Base-by-base conservation (phyloP, 1,140 invertebrate genomes). In the Drosophila miranda region DNA sequence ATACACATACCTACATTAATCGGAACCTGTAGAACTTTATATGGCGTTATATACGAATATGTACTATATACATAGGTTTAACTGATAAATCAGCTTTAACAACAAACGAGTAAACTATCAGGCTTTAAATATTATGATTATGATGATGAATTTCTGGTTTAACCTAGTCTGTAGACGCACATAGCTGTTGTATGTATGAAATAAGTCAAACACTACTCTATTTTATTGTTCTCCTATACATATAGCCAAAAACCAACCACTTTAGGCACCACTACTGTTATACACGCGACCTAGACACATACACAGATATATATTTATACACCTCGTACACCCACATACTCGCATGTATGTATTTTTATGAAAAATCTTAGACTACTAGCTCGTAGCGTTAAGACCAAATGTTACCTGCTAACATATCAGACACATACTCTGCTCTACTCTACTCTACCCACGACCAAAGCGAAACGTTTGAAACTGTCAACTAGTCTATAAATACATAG, bases 11-110 rank as follows among this genome's bases (percentile, higher is more conserved):
- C 60, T 77, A 78, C 53, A 78, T 69, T 67, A 84, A 46, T 60
- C 43, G 38, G 30, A 67, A 71, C 60, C 62, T 69, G 61, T 76
- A 78, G 45, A 72, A 26, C 63, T 54, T 71, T 64, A 67, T 60
- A 59, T 45, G 63, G 48, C 69, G 59, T 62, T 38, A 13, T 13
- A 11, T 13, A 5, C 5, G 9, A 13, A 4, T 38, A 9, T 23
- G 11, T 46, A 41, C 70, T 79, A 55, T 56, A 79, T 44, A 70
- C 46, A 56, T 57, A 66, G 13, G 68, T 53, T 60, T 72, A 78
- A 86, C 82, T 86, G 77, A 86, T 87, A 63, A 86, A 86, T 86
- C 82, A 86, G 81, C 81, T 86, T 86, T 86, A 86, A 86, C 74
- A 64, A 86, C 78, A 87, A 86, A 86, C 82, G 51, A 77, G 81